Evolutionary conservation across 2,797 vertebrate genomes (phyloP), one percentile per base, ranked within the genome.

Genomic region (Melanotaenia boesemani): DNA sequence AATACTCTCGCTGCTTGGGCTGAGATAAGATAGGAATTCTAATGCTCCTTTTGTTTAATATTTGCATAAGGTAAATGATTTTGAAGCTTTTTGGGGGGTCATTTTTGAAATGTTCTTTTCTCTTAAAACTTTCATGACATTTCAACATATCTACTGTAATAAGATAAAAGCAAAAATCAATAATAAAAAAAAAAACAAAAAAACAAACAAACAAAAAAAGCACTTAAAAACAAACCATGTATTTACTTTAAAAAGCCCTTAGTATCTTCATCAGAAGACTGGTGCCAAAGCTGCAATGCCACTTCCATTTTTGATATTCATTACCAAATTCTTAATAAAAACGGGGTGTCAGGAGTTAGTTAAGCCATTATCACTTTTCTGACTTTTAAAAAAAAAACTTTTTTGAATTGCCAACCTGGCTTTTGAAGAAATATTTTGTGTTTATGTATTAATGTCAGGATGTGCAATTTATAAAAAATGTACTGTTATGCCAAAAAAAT

Each of bases 1-100:
- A 32, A 60, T 34, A 37, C 63, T 72, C 50, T 26, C 26, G 48
- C 36, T 24, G 30, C 28, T 6, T 41, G 67, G 36, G 15, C 56
- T 32, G 6, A 2, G 0, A 16, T 46, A 9, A 2, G 0, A 18
- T 46, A 37, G 59, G 37, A 59, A 70, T 79, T 75, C 67, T 10
- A 63, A 67, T 70, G 58, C 24, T 15, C 36, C 30, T 15, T 1
- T 20, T 20, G 67, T 54, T 37, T 46, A 11, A 44, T 63, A 41
- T 39, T 55, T 62, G 28, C 60, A 24, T 28, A 0, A 15, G 30
- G 24, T 13, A 10, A 4, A 55, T 15, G 24, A 9, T 1, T 46
- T n/a, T 20, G 18, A 39, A 22, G 37, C 24, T 24, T 56, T 48
- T 44, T 58, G 39, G 6, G 24, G 50, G 22, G 22, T 11, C 22